Evolutionary conservation across 2,888 invertebrate genomes (phyloP).

Genomic region (Arge pagana): DNA sequence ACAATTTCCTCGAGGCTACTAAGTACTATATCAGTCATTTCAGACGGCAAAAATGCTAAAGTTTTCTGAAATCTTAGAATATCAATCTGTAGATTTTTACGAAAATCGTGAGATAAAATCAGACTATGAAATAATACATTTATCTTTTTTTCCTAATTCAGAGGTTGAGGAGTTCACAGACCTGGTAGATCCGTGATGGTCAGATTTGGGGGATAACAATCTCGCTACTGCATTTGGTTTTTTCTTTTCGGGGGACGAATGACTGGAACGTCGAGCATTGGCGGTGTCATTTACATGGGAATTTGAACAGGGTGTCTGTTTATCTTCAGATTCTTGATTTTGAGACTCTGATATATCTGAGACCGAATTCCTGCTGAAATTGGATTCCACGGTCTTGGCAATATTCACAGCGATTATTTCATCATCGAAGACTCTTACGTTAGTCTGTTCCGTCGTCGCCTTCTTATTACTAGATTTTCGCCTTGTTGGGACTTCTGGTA

Average conservation of each 20-base stretch:
- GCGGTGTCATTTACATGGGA: too few species aligned
- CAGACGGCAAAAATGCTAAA: too few species aligned
- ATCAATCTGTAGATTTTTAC: constrained; percentile 2
- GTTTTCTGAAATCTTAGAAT: too few species aligned
- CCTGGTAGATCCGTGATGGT: constrained; percentile 39
- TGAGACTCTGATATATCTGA: too few species aligned
- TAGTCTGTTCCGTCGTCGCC: background rate
- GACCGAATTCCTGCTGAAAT: too few species aligned
- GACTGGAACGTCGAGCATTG: background rate
- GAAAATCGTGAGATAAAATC: background rate
- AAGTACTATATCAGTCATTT: too few species aligned
- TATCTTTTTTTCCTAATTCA: constrained; percentile 32
- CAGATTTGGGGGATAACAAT: constrained; percentile 27
- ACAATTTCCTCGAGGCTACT: too few species aligned
- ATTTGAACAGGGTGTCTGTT: too few species aligned
- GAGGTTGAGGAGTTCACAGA: constrained; percentile 38
- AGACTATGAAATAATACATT: constrained; percentile 27
- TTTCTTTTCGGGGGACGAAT: constrained; percentile 7
- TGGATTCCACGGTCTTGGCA: too few species aligned
- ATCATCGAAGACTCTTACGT: background rate
- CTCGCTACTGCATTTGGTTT: background rate
- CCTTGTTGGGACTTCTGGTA: constrained; percentile 33
- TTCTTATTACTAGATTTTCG: constrained; percentile 30
- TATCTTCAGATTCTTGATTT: too few species aligned
- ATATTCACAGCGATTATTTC: too few species aligned